Evolutionary conservation across 2,113 vertebrate genomes (phyloP).

Genomic region (Ceratotherium simum): DNA sequence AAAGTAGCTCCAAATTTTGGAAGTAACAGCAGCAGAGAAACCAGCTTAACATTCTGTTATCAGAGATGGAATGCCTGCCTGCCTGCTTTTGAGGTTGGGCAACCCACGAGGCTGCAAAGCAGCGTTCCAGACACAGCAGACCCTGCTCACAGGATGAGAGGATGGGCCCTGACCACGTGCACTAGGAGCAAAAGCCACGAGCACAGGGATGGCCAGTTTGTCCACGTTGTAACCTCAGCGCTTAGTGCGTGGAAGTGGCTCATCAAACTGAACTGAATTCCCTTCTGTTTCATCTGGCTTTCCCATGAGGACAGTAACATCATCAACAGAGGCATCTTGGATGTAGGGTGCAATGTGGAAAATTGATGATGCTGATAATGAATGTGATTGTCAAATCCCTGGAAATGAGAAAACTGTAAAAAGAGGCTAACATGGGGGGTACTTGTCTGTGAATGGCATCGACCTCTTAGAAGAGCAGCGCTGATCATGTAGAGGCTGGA

Average conservation of each 20-base stretch:
- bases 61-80: too few relatives aligned
- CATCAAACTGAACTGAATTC: fast-evolving
- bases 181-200: not conserved
- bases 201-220: fast-evolving
- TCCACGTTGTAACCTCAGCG: fast-evolving
- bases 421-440: fast-evolving
- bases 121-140: not conserved
- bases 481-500: fast-evolving
- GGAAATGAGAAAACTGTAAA: not conserved
- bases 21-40: not conserved
- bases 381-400: fast-evolving
- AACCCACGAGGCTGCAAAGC: fast-evolving
- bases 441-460: not conserved
- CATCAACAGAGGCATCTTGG: too few relatives aligned
- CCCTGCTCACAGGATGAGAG: not conserved
- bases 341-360: not conserved
- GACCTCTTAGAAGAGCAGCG: fast-evolving
- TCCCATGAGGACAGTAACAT: fast-evolving
- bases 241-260: fast-evolving
- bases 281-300: not conserved
- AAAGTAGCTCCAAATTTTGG: too few relatives aligned
- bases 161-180: fast-evolving
- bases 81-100: not conserved
- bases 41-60: not conserved
- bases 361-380: fast-evolving